phyloP scores from a whole-genome alignment of 2,113 vertebrate species.

The Montifringilla adamsi region DNA sequence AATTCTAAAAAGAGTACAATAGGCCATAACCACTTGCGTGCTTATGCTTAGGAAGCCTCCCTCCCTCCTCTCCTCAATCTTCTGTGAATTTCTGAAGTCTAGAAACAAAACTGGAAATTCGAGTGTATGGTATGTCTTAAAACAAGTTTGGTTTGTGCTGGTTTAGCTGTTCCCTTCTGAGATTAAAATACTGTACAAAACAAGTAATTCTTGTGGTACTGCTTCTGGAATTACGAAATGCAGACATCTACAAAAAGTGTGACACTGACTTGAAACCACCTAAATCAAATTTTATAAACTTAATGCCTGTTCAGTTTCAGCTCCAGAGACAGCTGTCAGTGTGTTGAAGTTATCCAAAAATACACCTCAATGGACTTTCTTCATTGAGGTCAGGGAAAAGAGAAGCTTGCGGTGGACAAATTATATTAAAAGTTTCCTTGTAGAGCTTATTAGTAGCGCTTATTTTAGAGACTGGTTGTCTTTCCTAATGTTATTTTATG shows the following conservation, averaged over 20 bases:
- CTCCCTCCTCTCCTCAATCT: neutral
- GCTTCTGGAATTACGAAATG: neutral
- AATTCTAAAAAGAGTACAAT: slow-evolving; percentile 23
- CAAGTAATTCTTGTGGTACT: neutral
- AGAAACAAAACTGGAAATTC: neutral
- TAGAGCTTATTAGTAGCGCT: neutral
- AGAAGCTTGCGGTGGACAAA: neutral
- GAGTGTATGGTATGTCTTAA: neutral
- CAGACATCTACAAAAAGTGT: neutral
- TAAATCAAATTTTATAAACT: neutral
- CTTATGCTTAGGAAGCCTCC: neutral
- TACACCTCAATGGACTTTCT: neutral
- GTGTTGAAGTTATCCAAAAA: neutral
- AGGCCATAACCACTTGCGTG: slow-evolving; percentile 4
- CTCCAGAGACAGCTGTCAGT: neutral
- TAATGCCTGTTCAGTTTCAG: neutral
- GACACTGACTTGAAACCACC: neutral
- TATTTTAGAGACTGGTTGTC: neutral
- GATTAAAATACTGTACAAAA: neutral
- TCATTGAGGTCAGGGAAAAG: neutral
- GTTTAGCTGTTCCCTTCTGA: neutral
- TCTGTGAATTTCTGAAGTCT: slow-evolving; percentile 1
- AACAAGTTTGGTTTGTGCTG: neutral
- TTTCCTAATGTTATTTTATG: neutral
- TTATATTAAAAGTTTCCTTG: neutral